These are phyloP conservation scores for Melipona beecheii DNA, from an alignment of 2,888 invertebrate species.

Conservation along the genomic window DNA sequence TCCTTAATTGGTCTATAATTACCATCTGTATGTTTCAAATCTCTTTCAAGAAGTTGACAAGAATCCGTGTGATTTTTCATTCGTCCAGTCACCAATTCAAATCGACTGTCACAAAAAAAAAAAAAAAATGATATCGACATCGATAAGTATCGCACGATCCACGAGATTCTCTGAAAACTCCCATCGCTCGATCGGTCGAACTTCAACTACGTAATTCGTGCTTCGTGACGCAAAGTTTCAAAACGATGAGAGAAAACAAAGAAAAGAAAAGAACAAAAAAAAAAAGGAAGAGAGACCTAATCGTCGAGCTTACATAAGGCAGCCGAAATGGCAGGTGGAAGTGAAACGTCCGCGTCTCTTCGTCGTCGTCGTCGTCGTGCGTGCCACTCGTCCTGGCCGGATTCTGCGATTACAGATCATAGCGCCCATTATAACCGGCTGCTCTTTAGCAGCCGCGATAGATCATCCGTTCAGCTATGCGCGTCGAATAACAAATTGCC, in stretches of 20 bases:
- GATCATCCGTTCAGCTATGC: conserved; percentile 57
- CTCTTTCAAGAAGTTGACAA: too few species aligned
- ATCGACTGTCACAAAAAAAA: too few species aligned
- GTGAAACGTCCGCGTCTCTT: conserved; percentile 37
- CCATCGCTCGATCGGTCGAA: background rate
- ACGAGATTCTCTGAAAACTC: too few species aligned
- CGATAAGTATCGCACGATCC: too few species aligned
- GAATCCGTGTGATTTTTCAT: too few species aligned
- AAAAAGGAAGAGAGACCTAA: background rate
- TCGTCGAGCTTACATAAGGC: conserved; percentile 36
- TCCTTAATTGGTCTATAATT: too few species aligned
- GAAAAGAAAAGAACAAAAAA: background rate
- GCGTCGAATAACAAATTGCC: conserved; percentile 58
- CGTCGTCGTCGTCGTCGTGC: conserved; percentile 11
- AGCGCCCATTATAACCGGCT: conserved; percentile 47
- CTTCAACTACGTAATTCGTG: background rate
- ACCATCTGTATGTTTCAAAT: too few species aligned
- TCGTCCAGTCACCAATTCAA: too few species aligned
- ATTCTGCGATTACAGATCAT: conserved; percentile 34
- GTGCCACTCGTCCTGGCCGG: conserved; percentile 27
- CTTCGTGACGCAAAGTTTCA: background rate
- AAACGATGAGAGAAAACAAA: background rate
- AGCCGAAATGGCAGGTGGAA: conserved; percentile 43
- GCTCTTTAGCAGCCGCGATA: conserved; percentile 39
- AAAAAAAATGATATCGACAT: too few species aligned